Evolutionary conservation across 92 coral and sea anemone genomes (phyloP).

Genomic region (Phenganax marumi): DNA sequence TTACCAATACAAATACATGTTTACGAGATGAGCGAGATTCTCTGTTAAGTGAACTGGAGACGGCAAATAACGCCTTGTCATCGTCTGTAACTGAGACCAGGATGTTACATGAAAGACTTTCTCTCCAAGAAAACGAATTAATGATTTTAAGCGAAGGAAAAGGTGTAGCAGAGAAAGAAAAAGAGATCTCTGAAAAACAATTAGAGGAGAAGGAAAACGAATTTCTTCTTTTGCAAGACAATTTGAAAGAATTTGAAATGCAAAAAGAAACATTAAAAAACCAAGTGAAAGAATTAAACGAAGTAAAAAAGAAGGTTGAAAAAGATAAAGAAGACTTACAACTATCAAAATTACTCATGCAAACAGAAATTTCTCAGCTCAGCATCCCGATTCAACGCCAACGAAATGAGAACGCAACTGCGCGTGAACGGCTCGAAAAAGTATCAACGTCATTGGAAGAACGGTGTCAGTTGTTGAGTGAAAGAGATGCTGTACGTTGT

Average conservation of each 20-base stretch:
- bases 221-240: background rate
- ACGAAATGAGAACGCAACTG: background rate
- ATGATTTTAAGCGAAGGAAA: background rate
- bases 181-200: background rate
- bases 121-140: background rate
- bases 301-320: background rate
- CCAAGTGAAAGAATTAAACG: background rate
- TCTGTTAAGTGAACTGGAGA: constrained; percentile 3
- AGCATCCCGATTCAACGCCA: constrained; percentile 2
- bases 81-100: background rate
- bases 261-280: background rate
- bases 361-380: background rate
- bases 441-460: constrained; percentile 18
- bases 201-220: background rate
- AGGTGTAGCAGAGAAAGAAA: background rate
- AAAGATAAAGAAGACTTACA: background rate
- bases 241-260: constrained; percentile 18
- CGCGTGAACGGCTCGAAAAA: constrained; percentile 29
- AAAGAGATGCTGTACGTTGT: background rate
- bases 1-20: constrained; percentile 2
- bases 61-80: background rate
- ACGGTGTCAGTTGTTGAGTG: constrained; percentile 28
- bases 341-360: background rate
- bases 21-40: background rate
- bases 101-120: background rate